phyloP scores from a whole-genome alignment of 2,888 invertebrate species.

The Opisthograptis luteolata region DNA sequence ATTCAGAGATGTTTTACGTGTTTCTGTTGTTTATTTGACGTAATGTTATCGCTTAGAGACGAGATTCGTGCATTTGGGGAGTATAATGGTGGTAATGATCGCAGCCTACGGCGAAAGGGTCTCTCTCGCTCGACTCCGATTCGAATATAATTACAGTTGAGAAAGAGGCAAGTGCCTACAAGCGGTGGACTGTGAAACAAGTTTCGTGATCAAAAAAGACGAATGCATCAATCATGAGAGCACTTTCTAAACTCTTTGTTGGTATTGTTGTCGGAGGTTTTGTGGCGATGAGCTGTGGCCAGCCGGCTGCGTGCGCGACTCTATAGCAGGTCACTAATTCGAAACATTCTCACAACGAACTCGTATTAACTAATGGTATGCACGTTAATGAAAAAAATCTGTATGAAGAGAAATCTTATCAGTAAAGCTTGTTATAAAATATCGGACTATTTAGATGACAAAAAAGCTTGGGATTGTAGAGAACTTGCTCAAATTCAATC shows the following conservation, averaged over 20 bases:
- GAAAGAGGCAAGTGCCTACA: slow-evolving; percentile 33
- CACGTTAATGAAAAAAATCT: too few species aligned
- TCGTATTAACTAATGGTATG: too few species aligned
- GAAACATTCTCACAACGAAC: slow-evolving; percentile 22
- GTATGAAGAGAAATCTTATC: too few species aligned
- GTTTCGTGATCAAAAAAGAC: slow-evolving; percentile 65
- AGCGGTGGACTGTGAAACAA: slow-evolving; percentile 47
- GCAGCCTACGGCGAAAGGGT: slow-evolving; percentile 48
- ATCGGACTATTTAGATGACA: too few species aligned
- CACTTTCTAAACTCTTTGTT: slow-evolving; percentile 74
- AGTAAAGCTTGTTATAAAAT: too few species aligned
- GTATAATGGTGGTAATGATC: slow-evolving; percentile 49
- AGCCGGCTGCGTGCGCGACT: slow-evolving; percentile 1
- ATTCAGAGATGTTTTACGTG: not conserved
- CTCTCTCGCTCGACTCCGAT: slow-evolving; percentile 26
- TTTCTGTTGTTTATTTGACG: slow-evolving; percentile 1
- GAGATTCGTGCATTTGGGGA: slow-evolving; percentile 13
- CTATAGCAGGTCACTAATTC: slow-evolving; percentile 8
- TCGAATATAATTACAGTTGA: slow-evolving; percentile 25
- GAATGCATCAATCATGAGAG: slow-evolving; percentile 69
- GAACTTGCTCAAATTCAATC: too few species aligned
- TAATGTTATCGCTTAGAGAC: not conserved
- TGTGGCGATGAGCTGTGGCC: slow-evolving; percentile 33
- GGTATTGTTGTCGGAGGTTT: slow-evolving; percentile 42
- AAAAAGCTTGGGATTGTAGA: too few species aligned